Base-by-base conservation (phyloP, 2,888 invertebrate genomes). In the Prosapia bicincta region DNA sequence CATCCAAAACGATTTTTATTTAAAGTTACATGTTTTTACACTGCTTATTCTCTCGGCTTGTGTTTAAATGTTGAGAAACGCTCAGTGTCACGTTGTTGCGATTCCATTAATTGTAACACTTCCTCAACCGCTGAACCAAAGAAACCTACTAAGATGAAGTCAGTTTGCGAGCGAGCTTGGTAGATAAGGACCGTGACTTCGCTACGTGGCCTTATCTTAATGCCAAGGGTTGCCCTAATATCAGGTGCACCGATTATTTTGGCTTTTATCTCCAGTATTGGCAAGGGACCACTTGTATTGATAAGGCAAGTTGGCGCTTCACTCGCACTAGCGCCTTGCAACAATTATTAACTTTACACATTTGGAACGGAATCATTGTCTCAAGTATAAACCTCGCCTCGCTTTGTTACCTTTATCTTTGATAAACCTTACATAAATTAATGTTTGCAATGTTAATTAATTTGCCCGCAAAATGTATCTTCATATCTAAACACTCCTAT, bases 201-300 rank as follows among this genome's bases (percentile, higher is more conserved):
- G 25, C 74, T 74, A 74, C 74, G 74, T 74, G 74, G 0, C 30
- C 74, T 74, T 74, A 74, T 74, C 74, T 74, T 74, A 74, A 74
- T 74, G 74, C 65, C 32, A 20, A 10, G 54, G 69, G 69, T 69
- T 69, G 74, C 74, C 30, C 30, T 69, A 74, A 74, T 74, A 74
- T 74, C 69, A 74, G 69, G 74, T 54, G 74, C 69, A 69, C 28
- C 69, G 74, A 74, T 74, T 74, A 74, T 74, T 74, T 74, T 65
- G 24, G 74, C 69, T 74, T 74, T 74, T 54, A 54, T 54, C 54
- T 54, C 54, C n/a, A 54, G 54, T 54, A 54, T 54, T 54, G 54
- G 54, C 54, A 54, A 54, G 54, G 54, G 54, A 54, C 54, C 20
- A 15, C 38, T 38, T 54, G 3, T 13, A 54, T 20, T 54, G 54